Conservation (phyloP, 2,888 invertebrate genomes). For the Heteromurus nitidus region DNA sequence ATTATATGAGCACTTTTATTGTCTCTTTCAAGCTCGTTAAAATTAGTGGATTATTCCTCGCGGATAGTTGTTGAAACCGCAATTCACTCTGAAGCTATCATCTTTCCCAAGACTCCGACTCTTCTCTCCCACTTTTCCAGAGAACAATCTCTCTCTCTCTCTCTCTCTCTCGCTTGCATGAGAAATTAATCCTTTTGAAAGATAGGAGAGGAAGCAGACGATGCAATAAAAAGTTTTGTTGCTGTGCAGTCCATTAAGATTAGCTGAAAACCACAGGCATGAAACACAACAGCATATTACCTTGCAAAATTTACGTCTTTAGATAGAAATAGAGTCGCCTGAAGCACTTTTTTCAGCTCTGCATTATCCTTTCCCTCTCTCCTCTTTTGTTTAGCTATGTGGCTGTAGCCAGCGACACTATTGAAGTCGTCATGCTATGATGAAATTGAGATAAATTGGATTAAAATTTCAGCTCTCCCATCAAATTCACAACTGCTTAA, state of each 20-base stretch:
- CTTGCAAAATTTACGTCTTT: constrained; percentile 39
- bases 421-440: constrained; percentile 34
- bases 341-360: constrained; percentile 26
- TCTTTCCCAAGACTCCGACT: not conserved
- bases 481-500: constrained; percentile 54
- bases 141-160: not conserved
- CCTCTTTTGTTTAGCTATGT: too few relatives aligned
- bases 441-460: constrained; percentile 56
- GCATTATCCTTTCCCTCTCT: constrained; percentile 7
- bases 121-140: not conserved
- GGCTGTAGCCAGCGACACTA: not conserved
- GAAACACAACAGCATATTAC: constrained; percentile 14
- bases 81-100: not conserved
- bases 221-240: constrained; percentile 15
- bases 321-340: constrained; percentile 30
- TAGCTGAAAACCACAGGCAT: not conserved
- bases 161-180: too few relatives aligned
- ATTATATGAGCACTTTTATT: constrained; percentile 58
- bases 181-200: too few relatives aligned
- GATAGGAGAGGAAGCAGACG: not conserved
- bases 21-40: constrained; percentile 46
- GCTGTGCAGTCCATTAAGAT: not conserved
- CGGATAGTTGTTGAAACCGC: not conserved
- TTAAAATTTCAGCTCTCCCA: constrained; percentile 53
- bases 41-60: constrained; percentile 18